These are phyloP conservation scores for Pseudorhiza aurosa DNA, from an alignment of 30 jellyfish, hydroid and myxozoan genomes.

Conservation along the genomic window DNA sequence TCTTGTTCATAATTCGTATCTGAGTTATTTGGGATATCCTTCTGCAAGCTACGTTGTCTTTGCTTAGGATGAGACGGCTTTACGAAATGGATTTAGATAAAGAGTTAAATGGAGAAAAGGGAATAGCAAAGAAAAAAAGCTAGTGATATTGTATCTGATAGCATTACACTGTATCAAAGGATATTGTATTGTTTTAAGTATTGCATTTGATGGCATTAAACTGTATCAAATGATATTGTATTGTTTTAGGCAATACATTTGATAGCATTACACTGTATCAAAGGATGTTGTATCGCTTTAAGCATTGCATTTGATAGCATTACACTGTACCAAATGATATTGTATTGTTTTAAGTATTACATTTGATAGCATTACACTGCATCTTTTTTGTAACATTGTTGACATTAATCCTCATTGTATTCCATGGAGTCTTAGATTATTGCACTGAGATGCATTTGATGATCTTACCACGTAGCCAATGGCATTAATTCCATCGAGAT, in stretches of 20 bases:
- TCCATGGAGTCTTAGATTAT: too few species aligned
- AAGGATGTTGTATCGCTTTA: neutral
- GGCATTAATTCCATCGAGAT: conserved; percentile 29
- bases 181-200: neutral
- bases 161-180: neutral
- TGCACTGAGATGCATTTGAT: neutral
- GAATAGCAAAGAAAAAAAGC: neutral
- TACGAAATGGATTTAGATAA: too few species aligned
- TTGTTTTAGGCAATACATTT: too few species aligned
- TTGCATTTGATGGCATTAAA: neutral
- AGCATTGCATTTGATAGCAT: neutral
- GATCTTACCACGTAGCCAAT: conserved; percentile 63
- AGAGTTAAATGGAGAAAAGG: neutral
- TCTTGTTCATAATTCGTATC: too few species aligned
- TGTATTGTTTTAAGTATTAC: too few species aligned
- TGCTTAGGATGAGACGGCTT: conserved; percentile 61
- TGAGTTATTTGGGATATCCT: too few species aligned
- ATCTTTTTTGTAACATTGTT: too few species aligned
- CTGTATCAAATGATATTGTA: neutral
- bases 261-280: neutral
- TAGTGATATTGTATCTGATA: neutral
- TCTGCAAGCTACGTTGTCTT: too few species aligned
- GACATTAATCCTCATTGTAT: too few species aligned
- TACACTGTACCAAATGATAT: neutral
- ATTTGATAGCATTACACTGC: too few species aligned